Evolutionary conservation across 2,113 vertebrate genomes (phyloP), one percentile per base, ranked within the genome.

Genomic region (Eleginops maclovinus): DNA sequence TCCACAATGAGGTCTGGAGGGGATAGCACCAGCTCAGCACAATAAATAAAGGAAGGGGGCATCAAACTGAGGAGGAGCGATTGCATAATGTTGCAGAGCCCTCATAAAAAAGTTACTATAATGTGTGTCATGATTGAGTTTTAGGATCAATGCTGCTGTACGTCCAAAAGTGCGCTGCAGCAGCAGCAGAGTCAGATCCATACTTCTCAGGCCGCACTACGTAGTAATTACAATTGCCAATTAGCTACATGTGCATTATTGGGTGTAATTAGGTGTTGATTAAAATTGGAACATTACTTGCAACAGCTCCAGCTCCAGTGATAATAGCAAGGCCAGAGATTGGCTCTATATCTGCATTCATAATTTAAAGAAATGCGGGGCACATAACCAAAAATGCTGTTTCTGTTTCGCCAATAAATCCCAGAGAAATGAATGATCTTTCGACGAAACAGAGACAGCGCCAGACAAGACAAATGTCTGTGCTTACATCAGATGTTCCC

Each of bases 391-490:
- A 68, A 79, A 78, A 36, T 76, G 44, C 50, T 10, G 19, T 81
- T 82, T 67, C 65, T 62, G 72, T n/a, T 67, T 82, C 56, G 77
- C 77, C 87, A 88, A 92, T 92, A 89, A 92, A 89, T 83, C 90
- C 82, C 68, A 66, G 85, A 91, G 83, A 87, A 93, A 93, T 72
- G 80, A 92, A 93, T 81, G 90, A 90, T 92, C 86, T 87, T 82
- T 87, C 86, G 64, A 82, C 72, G 19, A 80, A 73, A 83, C 75
- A 0, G 61, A 76, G 89, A 91, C 89, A 87, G 90, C 89, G 62
- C 56, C 14, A 83, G 92, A 94, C 90, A 93, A 92, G 93, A 94
- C 89, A 69, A 91, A 93, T 94, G 92, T 83, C 87, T 74, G 89
- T 82, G 88, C 89, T 90, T 67, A 67, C 87, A 85, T 90, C 88